Evolutionary conservation across 1,140 invertebrate species (phyloP).

Genomic region (Watersipora subatra): DNA sequence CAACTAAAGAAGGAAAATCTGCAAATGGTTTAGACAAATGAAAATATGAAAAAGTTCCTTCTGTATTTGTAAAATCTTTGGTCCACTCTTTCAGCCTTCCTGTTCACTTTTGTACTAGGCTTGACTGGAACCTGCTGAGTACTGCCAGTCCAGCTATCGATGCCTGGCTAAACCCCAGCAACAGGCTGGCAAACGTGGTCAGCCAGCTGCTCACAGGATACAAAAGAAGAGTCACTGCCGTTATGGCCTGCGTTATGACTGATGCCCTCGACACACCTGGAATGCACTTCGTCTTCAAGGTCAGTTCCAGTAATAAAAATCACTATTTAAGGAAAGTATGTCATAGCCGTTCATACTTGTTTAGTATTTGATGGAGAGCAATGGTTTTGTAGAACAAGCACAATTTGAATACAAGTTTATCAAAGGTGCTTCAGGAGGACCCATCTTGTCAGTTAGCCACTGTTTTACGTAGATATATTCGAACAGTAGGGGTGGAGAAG

Average conservation of each 20-base stretch:
- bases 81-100: too few species aligned
- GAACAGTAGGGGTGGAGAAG: constrained; percentile 55
- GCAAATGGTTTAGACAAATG: too few species aligned
- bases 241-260: constrained; percentile 85
- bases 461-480: constrained; percentile 70
- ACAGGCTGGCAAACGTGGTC: constrained; percentile 57
- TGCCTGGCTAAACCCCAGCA: constrained; percentile 90
- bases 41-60: too few species aligned
- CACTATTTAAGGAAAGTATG: constrained; percentile 2
- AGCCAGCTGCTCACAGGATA: constrained; percentile 19
- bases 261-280: constrained; percentile 72
- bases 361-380: neutral
- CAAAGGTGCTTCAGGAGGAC: constrained; percentile 83
- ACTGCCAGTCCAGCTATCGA: constrained; percentile 90
- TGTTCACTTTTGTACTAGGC: constrained; percentile 46
- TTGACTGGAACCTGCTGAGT: constrained; percentile 91
- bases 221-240: constrained; percentile 59
- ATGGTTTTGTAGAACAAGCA: constrained; percentile 63
- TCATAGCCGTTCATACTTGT: constrained; percentile 9
- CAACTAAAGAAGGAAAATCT: too few species aligned
- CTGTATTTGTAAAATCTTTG: too few species aligned
- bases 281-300: constrained; percentile 69
- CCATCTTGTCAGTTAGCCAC: constrained; percentile 84
- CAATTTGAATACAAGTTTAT: constrained; percentile 60
- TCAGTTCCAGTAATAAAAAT: constrained; percentile 38